These are phyloP conservation scores for Uloborus plumipes DNA, from an alignment of 2,888 invertebrate species.

Conservation along the genomic window DNA sequence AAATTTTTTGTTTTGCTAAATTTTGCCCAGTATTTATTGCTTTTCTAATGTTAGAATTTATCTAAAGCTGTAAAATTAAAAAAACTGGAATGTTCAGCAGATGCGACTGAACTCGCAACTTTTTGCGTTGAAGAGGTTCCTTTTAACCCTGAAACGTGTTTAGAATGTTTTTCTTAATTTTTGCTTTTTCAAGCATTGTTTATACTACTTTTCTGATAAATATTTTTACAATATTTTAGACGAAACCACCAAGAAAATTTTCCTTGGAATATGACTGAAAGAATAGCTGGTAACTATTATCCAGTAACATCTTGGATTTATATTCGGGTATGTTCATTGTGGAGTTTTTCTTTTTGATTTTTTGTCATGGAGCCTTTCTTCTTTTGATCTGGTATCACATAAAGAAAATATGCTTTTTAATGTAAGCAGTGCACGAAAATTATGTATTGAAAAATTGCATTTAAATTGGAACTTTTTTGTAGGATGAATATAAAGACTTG, in stretches of 20 bases:
- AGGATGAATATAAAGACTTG: conserved; percentile 69
- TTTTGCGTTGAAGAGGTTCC: background rate
- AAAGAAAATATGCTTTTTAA: no score
- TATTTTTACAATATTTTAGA: conserved; percentile 21
- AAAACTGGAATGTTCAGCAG: background rate
- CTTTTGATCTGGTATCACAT: no score
- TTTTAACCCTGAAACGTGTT: background rate
- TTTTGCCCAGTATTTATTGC: background rate
- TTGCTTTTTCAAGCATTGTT: no score
- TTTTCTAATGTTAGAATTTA: background rate
- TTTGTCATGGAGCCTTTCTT: background rate
- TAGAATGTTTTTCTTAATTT: no score
- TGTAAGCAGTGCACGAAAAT: background rate
- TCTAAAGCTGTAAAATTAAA: background rate
- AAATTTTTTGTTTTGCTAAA: background rate
- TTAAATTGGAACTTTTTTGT: background rate
- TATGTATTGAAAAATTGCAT: background rate
- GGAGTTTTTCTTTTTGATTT: background rate
- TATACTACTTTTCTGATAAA: no score
- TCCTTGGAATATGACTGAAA: conserved; percentile 78
- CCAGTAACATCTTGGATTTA: conserved; percentile 88
- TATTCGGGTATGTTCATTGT: conserved; percentile 70
- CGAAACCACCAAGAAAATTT: conserved; percentile 74
- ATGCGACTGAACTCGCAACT: background rate
- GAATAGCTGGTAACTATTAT: conserved; percentile 90